Percentiles rank a stretch among this genome's conserved stretches.
Evolutionary conservation across 1,140 invertebrate genomes (phyloP).

Genomic region (Gryllus bimaculatus): DNA sequence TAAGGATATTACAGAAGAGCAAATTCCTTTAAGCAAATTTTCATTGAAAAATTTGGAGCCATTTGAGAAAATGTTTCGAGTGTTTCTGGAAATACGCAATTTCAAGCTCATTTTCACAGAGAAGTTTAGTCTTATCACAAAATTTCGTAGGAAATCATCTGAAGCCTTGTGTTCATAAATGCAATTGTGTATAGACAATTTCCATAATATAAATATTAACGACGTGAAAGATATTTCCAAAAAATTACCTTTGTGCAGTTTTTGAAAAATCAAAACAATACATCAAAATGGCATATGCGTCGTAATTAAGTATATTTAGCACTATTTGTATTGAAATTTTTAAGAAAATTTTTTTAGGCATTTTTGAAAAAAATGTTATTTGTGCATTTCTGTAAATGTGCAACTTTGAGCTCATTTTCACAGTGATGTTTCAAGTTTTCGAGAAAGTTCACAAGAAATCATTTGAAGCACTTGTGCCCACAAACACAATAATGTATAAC

Average conservation of each 20-base stretch:
- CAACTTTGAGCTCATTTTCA: background rate
- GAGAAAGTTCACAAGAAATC: background rate
- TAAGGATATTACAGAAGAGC: no score
- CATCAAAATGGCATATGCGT: background rate
- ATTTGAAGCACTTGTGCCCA: background rate
- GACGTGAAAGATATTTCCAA: background rate
- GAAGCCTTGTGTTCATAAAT: no score
- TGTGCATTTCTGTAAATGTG: background rate
- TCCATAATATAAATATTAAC: no score
- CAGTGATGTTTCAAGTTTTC: background rate
- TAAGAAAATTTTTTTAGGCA: background rate
- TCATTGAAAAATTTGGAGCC: background rate
- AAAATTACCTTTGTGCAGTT: background rate
- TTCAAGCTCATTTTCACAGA: no score
- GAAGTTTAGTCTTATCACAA: no score
- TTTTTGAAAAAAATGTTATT: background rate
- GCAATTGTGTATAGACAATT: no score
- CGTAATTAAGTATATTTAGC: background rate
- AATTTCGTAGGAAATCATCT: no score
- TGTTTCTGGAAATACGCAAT: background rate
- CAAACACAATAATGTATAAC: background rate
- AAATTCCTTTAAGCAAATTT: background rate
- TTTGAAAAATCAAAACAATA: background rate
- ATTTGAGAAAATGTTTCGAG: background rate
- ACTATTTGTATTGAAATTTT: background rate